Evolutionary conservation across 1,140 invertebrate species (phyloP).

Genomic region (Steinernema khuongi): DNA sequence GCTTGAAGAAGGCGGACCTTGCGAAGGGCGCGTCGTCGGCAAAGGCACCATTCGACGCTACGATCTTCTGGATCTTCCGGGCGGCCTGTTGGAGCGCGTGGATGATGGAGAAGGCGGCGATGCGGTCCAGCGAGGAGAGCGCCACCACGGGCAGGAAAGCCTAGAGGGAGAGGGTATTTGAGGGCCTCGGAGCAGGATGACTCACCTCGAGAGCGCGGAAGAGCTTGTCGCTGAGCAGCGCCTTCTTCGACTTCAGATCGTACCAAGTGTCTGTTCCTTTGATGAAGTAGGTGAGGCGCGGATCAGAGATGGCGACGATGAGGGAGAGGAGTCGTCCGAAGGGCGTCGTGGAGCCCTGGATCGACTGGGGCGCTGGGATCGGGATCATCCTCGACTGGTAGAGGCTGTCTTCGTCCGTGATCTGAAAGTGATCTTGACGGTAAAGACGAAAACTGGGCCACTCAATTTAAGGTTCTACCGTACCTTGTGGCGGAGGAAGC

Average conservation of each 20-base stretch:
- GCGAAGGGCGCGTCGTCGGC: background rate
- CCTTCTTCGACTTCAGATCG: slow-evolving; percentile 1
- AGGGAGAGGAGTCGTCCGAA: background rate
- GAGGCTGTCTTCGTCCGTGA: background rate
- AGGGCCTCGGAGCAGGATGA: background rate
- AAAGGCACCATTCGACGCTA: background rate
- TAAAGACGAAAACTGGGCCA: too few relatives aligned
- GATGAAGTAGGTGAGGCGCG: background rate
- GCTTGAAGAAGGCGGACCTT: background rate
- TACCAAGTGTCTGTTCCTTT: background rate
- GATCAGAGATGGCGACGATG: background rate
- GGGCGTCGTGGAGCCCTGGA: background rate
- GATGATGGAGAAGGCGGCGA: background rate
- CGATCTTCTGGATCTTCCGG: background rate
- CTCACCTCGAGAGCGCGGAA: background rate
- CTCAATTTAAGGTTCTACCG: background rate
- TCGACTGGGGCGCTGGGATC: background rate
- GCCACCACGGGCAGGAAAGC: background rate
- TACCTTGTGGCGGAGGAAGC: background rate
- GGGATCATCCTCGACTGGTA: background rate
- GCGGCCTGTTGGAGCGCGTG: background rate
- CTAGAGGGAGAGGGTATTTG: background rate
- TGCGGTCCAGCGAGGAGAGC: background rate
- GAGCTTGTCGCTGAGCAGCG: background rate
- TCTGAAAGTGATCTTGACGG: too few relatives aligned